A percentile compares a stretch with the other conserved stretches of the same genome.
Conservation (phyloP, 2,113 vertebrate species). For the Etheostoma spectabile region DNA sequence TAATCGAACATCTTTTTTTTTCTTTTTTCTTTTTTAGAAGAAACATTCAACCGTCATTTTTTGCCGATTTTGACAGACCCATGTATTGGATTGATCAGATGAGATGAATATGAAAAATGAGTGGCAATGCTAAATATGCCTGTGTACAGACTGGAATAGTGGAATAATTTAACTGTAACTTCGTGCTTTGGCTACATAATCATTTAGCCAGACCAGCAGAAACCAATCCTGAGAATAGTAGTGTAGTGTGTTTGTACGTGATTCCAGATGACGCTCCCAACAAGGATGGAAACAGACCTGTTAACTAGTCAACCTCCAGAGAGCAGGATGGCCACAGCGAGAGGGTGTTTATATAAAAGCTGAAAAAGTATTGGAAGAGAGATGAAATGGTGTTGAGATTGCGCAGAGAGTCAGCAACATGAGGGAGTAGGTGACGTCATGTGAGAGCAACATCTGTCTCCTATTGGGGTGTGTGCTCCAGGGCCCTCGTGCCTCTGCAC, state of each 20-base stretch:
- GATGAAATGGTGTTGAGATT: slow-evolving; percentile 54
- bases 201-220: slow-evolving; percentile 8
- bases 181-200: slow-evolving; percentile 13
- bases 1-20: no score
- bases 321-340: slow-evolving; percentile 17
- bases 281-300: slow-evolving; percentile 47
- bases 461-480: slow-evolving; percentile 58
- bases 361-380: slow-evolving; percentile 26
- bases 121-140: background rate
- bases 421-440: slow-evolving; percentile 56
- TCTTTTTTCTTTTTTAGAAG: no score
- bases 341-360: slow-evolving; percentile 45
- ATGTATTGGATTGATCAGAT: no score
- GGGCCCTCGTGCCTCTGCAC: slow-evolving; percentile 14
- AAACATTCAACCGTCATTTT: no score
- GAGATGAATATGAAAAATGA: no score
- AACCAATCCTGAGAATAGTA: slow-evolving; percentile 20
- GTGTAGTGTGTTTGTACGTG: slow-evolving; percentile 36
- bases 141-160: slow-evolving; percentile 2
- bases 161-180: background rate
- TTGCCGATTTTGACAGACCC: no score
- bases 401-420: slow-evolving; percentile 34
- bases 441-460: slow-evolving; percentile 75
- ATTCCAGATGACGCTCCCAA: slow-evolving; percentile 39
- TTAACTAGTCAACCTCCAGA: slow-evolving; percentile 43